A percentile compares a stretch with the other conserved stretches of the same genome.
Evolutionary conservation across 2,797 vertebrate genomes (phyloP).

Genomic region (Tauraco hartlaubi): DNA sequence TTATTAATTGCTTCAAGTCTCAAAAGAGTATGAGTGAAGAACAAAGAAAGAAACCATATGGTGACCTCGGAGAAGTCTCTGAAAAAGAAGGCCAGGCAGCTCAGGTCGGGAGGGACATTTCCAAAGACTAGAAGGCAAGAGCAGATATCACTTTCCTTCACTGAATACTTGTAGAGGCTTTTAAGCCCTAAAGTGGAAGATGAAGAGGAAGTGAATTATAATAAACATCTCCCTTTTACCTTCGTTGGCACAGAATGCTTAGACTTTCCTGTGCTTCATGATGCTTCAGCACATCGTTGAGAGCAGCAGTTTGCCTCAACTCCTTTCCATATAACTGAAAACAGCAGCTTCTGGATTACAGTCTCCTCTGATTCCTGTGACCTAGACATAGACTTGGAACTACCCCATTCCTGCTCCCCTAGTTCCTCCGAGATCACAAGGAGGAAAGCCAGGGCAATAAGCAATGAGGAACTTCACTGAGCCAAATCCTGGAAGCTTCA

Average conservation of each 20-base stretch:
- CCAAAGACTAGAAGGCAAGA: neutral
- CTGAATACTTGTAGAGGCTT: neutral
- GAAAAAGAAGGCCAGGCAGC: neutral
- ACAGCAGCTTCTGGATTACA: neutral
- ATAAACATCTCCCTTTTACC: slow-evolving; percentile 32
- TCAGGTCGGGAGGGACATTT: neutral
- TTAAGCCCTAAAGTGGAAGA: neutral
- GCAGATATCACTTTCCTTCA: neutral
- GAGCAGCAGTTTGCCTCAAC: neutral
- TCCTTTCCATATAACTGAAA: neutral
- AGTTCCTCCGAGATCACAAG: neutral
- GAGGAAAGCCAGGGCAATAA: neutral
- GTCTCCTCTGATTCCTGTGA: neutral
- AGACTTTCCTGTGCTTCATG: neutral
- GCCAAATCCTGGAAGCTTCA: neutral
- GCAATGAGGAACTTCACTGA: neutral
- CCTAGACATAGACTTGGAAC: neutral
- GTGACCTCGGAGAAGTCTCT: slow-evolving; percentile 14
- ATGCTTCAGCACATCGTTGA: neutral
- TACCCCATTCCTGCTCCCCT: neutral
- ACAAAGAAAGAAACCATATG: slow-evolving; percentile 48
- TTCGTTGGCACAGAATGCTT: neutral
- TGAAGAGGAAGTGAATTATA: slow-evolving; percentile 28
- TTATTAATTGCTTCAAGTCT: slow-evolving; percentile 14
- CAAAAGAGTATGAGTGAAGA: slow-evolving; percentile 1